These are phyloP conservation scores for Amaurobius ferox DNA, from an alignment of 2,888 invertebrate species.

Conservation along the genomic window DNA sequence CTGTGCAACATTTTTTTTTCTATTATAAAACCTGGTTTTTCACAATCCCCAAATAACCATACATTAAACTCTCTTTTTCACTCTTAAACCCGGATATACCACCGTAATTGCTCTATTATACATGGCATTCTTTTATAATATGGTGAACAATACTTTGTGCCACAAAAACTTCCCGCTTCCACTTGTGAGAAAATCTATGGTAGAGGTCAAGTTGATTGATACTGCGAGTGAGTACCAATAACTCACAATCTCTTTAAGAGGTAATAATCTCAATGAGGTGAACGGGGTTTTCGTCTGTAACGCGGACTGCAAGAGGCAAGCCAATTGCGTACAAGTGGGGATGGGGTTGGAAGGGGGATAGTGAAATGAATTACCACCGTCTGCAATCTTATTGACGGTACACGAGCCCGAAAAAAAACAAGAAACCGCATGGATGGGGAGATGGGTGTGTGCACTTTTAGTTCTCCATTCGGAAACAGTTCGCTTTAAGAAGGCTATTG, in stretches of 20 bases:
- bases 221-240: neutral
- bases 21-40: too few species aligned
- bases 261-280: neutral
- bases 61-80: too few species aligned
- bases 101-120: too few species aligned
- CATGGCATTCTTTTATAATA: too few species aligned
- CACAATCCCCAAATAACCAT: too few species aligned
- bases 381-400: neutral
- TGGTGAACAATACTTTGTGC: too few species aligned
- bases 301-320: neutral
- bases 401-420: neutral
- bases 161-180: too few species aligned
- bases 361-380: slow-evolving; percentile 6
- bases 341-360: neutral
- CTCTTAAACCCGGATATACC: too few species aligned
- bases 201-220: neutral
- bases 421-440: neutral
- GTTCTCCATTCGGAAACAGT: slow-evolving; percentile 49
- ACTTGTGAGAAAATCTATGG: neutral
- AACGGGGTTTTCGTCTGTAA: neutral
- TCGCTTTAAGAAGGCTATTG: slow-evolving; percentile 63
- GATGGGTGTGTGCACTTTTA: neutral
- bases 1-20: too few species aligned
- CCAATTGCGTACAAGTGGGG: neutral
- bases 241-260: neutral